Evolutionary conservation across 2,888 invertebrate genomes (phyloP).

Genomic region (Hirtodrosophila cameraria): DNA sequence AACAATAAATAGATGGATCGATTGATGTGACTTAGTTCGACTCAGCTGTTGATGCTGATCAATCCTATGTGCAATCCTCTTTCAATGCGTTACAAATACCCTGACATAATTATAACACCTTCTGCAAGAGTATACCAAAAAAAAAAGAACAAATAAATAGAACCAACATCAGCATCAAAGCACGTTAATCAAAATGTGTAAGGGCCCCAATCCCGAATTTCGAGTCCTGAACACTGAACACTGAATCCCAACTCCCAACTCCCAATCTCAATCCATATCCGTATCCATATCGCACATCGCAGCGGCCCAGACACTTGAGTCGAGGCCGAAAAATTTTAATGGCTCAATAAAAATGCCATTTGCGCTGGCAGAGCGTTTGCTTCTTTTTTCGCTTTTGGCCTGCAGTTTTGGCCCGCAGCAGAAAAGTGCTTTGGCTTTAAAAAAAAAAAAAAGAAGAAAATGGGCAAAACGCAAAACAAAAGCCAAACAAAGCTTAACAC

Average conservation of each 20-base stretch:
- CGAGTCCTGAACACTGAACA: not conserved
- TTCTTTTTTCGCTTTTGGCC: conserved; percentile 1
- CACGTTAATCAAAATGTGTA: conserved; percentile 83
- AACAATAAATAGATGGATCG: no score
- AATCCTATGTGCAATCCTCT: no score
- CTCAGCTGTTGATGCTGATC: no score
- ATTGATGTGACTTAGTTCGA: no score
- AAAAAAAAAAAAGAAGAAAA: conserved; percentile 2
- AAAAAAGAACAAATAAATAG: conserved; percentile 34
- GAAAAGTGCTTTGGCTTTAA: conserved; percentile 72
- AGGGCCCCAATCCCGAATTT: conserved; percentile 36
- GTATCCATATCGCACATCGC: conserved; percentile 37
- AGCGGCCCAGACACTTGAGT: conserved; percentile 61
- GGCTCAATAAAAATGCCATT: conserved; percentile 84
- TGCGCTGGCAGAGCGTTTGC: conserved; percentile 68
- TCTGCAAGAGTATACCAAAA: not conserved
- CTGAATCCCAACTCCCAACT: conserved; percentile 5
- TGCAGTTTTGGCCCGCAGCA: conserved; percentile 51
- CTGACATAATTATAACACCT: no score
- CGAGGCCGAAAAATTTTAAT: conserved; percentile 81
- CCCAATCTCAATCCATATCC: conserved; percentile 10
- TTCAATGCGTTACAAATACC: no score
- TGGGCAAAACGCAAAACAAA: conserved; percentile 64
- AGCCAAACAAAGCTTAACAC: conserved; percentile 78
- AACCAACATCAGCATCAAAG: conserved; percentile 60